Evolutionary conservation across 2,888 invertebrate species (phyloP), one percentile per base, ranked within the genome.

Genomic region (Parapristionchus giblindavisi): DNA sequence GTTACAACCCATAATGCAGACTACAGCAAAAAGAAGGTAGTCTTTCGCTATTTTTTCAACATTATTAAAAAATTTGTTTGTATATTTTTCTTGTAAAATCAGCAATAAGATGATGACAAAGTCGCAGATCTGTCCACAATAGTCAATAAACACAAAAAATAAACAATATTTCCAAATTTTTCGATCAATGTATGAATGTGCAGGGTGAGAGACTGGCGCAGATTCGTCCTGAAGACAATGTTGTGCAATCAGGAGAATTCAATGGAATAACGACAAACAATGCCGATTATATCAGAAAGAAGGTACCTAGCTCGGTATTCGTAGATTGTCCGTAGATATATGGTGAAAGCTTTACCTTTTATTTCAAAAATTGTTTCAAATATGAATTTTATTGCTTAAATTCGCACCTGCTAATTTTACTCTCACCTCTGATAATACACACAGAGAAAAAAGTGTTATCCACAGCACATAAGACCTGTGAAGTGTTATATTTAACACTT

Each of bases 1-100:
- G 58, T 68, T 3, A 80, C 81, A 0, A 82, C 82, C 0, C 77
- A 81, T n/a, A 77, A 80, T 71, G 75, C 78, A 0, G 82, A 82
- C 74, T 82, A 65, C 60, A 75, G 75, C 43, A 48, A 73, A 48
- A 80, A 81, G 70, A 61, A 75, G 56, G 80, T 79, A 34, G n/a
- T n/a, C 8, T n/a, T n/a, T 54, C n/a, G 6, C 6, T n/a, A 54
- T 27, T n/a, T 54, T 24, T n/a, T 6, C 54, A 6, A 54, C 14
- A 24, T n/a, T n/a, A 14, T 21, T 21, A 48, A 48, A 48, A 48
- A 11, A 11, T 54, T 54, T 6, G 27, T 8, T n/a, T 14, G 27
- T n/a, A n/a, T 27, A 54, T 6, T 54, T 54, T n/a, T 54, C 11
- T n/a, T 54, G 54, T n/a, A n/a, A 14, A n/a, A 6, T 24, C 54